Conservation (phyloP, 2,888 invertebrate genomes). For the Gerris lacustris region DNA sequence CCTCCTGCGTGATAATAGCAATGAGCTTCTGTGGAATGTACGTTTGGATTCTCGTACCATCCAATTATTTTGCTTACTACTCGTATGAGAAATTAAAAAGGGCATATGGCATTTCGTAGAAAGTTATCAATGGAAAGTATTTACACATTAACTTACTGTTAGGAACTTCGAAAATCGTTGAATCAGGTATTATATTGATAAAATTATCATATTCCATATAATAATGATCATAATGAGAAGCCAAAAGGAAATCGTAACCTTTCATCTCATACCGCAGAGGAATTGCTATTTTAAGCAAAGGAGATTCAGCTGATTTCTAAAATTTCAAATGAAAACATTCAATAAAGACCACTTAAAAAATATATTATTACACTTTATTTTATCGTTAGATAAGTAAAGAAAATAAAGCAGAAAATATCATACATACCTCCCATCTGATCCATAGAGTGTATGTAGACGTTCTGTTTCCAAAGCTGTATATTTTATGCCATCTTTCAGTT, state of each 20-base stretch:
- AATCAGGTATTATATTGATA: slow-evolving; percentile 50
- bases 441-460: slow-evolving; percentile 80
- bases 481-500: slow-evolving; percentile 67
- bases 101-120: no score
- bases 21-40: no score
- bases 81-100: no score
- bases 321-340: background rate
- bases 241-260: slow-evolving; percentile 81
- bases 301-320: slow-evolving; percentile 20
- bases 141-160: slow-evolving; percentile 42
- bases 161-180: slow-evolving; percentile 55
- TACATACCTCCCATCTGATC: slow-evolving; percentile 56
- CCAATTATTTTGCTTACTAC: no score
- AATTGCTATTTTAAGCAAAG: slow-evolving; percentile 43
- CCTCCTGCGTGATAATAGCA: no score
- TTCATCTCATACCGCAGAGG: slow-evolving; percentile 84
- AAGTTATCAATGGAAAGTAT: no score
- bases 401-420: no score
- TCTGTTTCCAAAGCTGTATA: slow-evolving; percentile 37
- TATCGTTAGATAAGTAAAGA: no score
- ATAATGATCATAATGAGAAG: slow-evolving; percentile 93
- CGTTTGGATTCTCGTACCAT: no score
- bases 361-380: background rate
- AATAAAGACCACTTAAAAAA: no score
- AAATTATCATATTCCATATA: slow-evolving; percentile 62